Percentiles rank a stretch among this genome's conserved stretches.
Evolutionary conservation across 2,797 vertebrate genomes (phyloP).

Genomic region (Carapus acus): DNA sequence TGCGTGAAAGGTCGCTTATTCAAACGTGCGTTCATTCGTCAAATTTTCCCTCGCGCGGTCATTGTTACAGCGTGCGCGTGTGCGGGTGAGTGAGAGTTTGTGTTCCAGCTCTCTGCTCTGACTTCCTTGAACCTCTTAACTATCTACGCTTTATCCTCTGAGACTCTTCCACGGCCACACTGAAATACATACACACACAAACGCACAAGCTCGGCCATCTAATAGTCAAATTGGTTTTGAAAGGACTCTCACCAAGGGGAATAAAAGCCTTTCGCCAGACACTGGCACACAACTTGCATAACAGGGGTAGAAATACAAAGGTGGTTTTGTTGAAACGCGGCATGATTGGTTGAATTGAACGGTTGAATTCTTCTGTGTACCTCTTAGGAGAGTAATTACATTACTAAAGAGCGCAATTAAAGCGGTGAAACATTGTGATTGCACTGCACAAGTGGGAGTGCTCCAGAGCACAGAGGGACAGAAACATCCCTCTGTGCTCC

Average conservation of each 20-base stretch:
- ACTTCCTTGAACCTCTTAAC: slow-evolving; percentile 4
- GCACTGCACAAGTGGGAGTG: no score
- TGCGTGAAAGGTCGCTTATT: slow-evolving; percentile 15
- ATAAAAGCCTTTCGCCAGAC: slow-evolving; percentile 49
- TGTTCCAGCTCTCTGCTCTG: slow-evolving; percentile 1
- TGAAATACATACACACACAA: slow-evolving; percentile 26
- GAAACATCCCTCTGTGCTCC: no score
- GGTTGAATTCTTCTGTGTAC: slow-evolving; percentile 36
- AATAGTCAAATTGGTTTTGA: slow-evolving; percentile 38
- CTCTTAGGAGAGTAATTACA: slow-evolving; percentile 43
- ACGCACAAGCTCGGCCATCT: slow-evolving; percentile 22
- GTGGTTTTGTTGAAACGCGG: slow-evolving; percentile 44
- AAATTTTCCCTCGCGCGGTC: not conserved
- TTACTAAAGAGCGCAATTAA: slow-evolving; percentile 31
- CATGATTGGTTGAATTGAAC: slow-evolving; percentile 40
- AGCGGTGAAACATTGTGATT: slow-evolving; percentile 27
- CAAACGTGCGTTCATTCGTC: slow-evolving; percentile 3
- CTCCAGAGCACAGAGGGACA: no score
- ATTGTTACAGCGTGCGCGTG: not conserved
- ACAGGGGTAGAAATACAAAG: slow-evolving; percentile 55
- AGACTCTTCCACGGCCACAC: slow-evolving; percentile 8
- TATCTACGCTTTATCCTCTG: slow-evolving; percentile 4
- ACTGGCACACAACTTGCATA: slow-evolving; percentile 34
- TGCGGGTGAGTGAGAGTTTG: slow-evolving; percentile 18
- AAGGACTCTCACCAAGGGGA: slow-evolving; percentile 43